A percentile compares a stretch with the other conserved stretches of the same genome.
Evolutionary conservation across 2,888 invertebrate species (phyloP).

Genomic region (Mesoligia furuncula): DNA sequence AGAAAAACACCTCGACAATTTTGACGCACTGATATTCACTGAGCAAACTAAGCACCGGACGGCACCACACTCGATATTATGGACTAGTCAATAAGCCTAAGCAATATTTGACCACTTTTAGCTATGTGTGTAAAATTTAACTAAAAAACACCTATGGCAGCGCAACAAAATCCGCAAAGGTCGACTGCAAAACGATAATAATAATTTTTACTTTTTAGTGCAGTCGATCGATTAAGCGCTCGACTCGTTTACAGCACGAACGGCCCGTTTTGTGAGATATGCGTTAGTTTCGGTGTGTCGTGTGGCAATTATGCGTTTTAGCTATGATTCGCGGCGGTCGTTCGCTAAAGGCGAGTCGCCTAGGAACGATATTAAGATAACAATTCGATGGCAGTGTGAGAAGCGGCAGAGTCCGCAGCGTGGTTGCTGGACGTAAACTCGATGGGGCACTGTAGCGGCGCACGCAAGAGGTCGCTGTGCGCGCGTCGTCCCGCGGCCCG

Average conservation of each 20-base stretch:
- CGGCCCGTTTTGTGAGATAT: conserved; percentile 75
- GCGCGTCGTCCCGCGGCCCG: conserved; percentile 82
- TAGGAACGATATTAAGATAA: conserved; percentile 85
- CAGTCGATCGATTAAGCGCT: conserved; percentile 88
- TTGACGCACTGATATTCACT: conserved; percentile 84
- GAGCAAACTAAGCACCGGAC: conserved; percentile 88
- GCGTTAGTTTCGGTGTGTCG: conserved; percentile 68
- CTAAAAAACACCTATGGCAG: conserved; percentile 75
- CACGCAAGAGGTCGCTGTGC: conserved; percentile 86
- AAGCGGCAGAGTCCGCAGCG: conserved; percentile 87
- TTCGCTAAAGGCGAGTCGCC: conserved; percentile 80
- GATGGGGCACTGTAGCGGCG: conserved; percentile 81
- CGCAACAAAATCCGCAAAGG: conserved; percentile 85
- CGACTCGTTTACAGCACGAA: conserved; percentile 80
- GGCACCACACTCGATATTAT: conserved; percentile 80
- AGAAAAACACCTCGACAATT: conserved; percentile 83
- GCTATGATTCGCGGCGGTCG: conserved; percentile 78
- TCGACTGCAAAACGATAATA: conserved; percentile 83
- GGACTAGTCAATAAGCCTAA: conserved; percentile 72
- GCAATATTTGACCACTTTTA: conserved; percentile 73
- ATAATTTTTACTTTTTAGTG: conserved; percentile 87
- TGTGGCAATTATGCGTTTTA: conserved; percentile 70
- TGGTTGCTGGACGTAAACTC: conserved; percentile 85
- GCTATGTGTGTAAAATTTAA: conserved; percentile 72
- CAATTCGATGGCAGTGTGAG: conserved; percentile 87